These are phyloP conservation scores for Emydura subglobosa DNA, from an alignment of 2,113 vertebrate genomes.

Conservation along the genomic window DNA sequence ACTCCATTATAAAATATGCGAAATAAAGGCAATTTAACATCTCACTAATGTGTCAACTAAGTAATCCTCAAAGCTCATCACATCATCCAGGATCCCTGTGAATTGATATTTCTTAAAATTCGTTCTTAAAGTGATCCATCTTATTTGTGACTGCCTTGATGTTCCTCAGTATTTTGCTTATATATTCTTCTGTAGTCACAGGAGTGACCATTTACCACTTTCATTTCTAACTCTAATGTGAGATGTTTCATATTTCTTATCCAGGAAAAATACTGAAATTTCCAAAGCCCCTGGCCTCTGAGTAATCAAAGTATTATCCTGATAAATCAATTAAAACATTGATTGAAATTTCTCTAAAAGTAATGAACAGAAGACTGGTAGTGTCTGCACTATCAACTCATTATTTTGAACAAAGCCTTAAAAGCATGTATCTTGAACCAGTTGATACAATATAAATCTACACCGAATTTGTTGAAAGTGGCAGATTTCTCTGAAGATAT, in stretches of 20 bases:
- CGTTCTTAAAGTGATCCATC: neutral
- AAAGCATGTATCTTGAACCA: neutral
- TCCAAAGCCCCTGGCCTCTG: neutral
- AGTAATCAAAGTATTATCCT: neutral
- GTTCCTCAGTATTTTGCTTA: neutral
- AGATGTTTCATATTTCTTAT: neutral
- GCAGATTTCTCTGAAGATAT: neutral
- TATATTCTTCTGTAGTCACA: neutral
- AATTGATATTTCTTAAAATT: neutral
- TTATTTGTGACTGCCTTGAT: neutral
- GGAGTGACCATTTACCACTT: neutral
- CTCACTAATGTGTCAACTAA: neutral
- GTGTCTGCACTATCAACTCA: neutral
- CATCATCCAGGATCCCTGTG: neutral
- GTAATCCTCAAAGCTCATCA: neutral
- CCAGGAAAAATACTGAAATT: neutral
- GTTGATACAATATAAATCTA: neutral
- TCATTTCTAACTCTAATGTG: neutral
- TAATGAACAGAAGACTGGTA: neutral
- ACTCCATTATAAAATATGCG: neutral
- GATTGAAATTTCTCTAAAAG: neutral
- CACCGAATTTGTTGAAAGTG: neutral
- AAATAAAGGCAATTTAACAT: neutral
- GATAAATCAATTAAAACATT: neutral
- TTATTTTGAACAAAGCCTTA: neutral